Base-by-base conservation (phyloP, 2,888 invertebrate genomes). In the Nudaria mundana region DNA sequence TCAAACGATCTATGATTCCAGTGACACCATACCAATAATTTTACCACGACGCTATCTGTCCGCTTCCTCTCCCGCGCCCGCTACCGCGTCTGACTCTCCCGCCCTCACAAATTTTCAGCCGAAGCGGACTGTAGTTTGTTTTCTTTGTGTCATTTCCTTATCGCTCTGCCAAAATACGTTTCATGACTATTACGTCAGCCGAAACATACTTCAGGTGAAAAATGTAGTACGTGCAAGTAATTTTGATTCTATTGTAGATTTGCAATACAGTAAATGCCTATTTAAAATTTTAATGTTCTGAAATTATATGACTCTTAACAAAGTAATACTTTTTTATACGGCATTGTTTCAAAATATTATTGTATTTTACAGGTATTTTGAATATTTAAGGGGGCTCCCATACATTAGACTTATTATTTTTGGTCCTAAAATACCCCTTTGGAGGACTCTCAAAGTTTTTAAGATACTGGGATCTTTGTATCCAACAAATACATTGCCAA, bases 101-200 rank as follows among this genome's bases (percentile, higher is more conserved):
- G 62, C 67, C 67, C 68, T 76, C 76, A 77, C 83, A 83, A 83
- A 84, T 84, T 81, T 81, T 84, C 83, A 74, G 68, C 77, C 76
- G 72, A 65, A 70, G 63, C 78, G 76, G 76, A 80, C 83, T 77
- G 78, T 82, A 85, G 81, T 87, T 86, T 86, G 82, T 88, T 89
- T 87, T 86, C 86, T 86, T 84, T 81, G 81, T 85, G 83, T 83
- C 85, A 85, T 89, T 88, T 89, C 83, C 88, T 89, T 89, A 89
- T 89, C 88, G 81, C 72, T 71, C 76, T 87, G 87, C 88, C 86
- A 88, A 89, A 88, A 89, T 86, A 85, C 82, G 79, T 83, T 85
- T 80, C 85, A 84, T 81, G 85, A 81, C 82, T 76, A 76, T 87
- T 85, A 85, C 80, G 76, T 84, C 84, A 85, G 75, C 75, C 68